These are phyloP conservation scores for Achroia grisella DNA, from an alignment of 1,140 invertebrate species.

Conservation along the genomic window DNA sequence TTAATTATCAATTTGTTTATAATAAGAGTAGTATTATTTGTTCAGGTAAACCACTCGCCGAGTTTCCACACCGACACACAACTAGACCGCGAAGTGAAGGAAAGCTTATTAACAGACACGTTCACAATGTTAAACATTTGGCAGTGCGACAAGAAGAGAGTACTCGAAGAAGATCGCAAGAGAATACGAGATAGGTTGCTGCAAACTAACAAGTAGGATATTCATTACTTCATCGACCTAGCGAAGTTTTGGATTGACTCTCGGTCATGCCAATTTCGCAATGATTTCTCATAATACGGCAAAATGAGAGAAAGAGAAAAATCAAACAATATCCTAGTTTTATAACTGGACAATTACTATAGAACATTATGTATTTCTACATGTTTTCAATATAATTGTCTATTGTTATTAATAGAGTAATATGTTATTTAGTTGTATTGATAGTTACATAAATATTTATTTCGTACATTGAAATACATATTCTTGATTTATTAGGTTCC, in stretches of 20 bases:
- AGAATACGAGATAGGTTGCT: slow-evolving; percentile 78
- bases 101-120: slow-evolving; percentile 86
- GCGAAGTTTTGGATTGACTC: too few species aligned
- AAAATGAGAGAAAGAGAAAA: too few species aligned
- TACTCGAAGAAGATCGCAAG: slow-evolving; percentile 82
- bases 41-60: slow-evolving; percentile 90
- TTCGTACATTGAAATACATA: too few species aligned
- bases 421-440: too few species aligned
- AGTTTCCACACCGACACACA: slow-evolving; percentile 91
- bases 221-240: not conserved
- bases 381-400: too few species aligned
- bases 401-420: too few species aligned
- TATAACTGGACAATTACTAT: not conserved
- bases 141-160: slow-evolving; percentile 84
- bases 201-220: slow-evolving; percentile 66
- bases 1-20: not conserved
- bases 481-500: slow-evolving; percentile 29
- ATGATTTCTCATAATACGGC: too few species aligned
- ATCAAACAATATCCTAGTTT: too few species aligned
- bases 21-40: not conserved
- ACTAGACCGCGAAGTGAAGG: slow-evolving; percentile 89
- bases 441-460: too few species aligned
- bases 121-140: slow-evolving; percentile 88
- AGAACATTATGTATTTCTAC: too few species aligned
- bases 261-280: too few species aligned